A percentile compares a stretch with the other conserved stretches of the same genome.
phyloP scores from a whole-genome alignment of 2,888 invertebrate species.

The Dioctria linearis region DNA sequence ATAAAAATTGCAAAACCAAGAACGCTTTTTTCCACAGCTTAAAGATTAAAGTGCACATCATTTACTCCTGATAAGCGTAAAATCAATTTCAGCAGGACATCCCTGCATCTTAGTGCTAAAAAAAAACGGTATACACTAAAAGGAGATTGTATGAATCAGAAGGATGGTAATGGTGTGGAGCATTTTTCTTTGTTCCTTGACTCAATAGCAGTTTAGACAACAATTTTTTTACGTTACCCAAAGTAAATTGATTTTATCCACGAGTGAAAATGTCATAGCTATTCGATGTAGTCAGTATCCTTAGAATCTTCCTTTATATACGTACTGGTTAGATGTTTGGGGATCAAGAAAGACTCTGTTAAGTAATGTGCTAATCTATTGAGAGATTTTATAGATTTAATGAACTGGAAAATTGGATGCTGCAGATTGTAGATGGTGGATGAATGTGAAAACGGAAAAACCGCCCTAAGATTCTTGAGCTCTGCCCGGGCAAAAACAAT shows the following conservation, averaged over 20 bases:
- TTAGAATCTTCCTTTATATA: background rate
- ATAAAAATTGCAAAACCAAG: too few species aligned
- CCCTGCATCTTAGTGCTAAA: background rate
- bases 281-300: background rate
- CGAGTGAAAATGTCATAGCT: background rate
- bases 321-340: background rate
- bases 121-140: background rate
- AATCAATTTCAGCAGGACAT: constrained; percentile 1
- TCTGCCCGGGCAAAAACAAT: too few species aligned
- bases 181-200: background rate
- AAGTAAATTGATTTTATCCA: constrained; percentile 6
- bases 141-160: background rate
- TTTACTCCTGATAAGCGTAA: background rate
- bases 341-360: background rate
- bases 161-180: background rate
- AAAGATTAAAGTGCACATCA: background rate
- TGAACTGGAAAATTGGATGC: constrained; percentile 1
- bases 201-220: background rate
- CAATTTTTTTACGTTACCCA: background rate
- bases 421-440: background rate
- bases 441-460: background rate
- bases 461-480: too few species aligned
- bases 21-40: too few species aligned
- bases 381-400: constrained; percentile 14
- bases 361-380: background rate